Evolutionary conservation across 2,888 invertebrate genomes (phyloP).

Genomic region (Cerastoderma edule): DNA sequence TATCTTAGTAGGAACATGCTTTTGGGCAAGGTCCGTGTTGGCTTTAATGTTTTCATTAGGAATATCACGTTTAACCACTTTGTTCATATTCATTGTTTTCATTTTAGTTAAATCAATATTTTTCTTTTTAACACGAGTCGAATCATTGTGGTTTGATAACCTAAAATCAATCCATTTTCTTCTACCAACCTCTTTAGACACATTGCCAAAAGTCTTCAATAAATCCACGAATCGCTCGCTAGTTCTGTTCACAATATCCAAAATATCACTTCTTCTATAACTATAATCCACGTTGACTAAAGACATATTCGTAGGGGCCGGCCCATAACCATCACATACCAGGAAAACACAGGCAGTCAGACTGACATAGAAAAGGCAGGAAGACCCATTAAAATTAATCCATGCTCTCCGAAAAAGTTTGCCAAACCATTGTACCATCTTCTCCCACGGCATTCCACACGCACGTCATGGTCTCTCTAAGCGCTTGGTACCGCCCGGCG

Average conservation of each 20-base stretch:
- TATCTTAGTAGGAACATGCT: too few species aligned
- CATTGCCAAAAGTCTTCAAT: neutral
- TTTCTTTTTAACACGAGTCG: neutral
- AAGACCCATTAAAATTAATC: constrained; percentile 1
- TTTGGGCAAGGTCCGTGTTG: too few species aligned
- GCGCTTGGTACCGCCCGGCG: neutral
- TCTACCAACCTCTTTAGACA: neutral
- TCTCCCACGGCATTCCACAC: constrained; percentile 13
- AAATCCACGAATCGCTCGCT: neutral
- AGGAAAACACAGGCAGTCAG: neutral
- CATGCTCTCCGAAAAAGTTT: constrained; percentile 29
- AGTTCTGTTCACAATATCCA: neutral
- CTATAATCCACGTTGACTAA: neutral
- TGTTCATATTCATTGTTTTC: too few species aligned
- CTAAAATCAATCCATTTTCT: neutral
- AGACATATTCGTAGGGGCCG: neutral
- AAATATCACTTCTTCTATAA: neutral
- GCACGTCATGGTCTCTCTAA: constrained; percentile 19
- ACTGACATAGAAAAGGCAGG: neutral
- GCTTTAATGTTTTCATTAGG: too few species aligned
- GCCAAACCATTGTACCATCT: constrained; percentile 42
- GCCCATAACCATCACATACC: neutral
- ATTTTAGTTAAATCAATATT: too few species aligned
- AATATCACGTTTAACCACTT: too few species aligned
- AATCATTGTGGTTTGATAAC: neutral